Evolutionary conservation across 2,888 invertebrate species (phyloP).

Genomic region (Agonopterix alstromeriana): DNA sequence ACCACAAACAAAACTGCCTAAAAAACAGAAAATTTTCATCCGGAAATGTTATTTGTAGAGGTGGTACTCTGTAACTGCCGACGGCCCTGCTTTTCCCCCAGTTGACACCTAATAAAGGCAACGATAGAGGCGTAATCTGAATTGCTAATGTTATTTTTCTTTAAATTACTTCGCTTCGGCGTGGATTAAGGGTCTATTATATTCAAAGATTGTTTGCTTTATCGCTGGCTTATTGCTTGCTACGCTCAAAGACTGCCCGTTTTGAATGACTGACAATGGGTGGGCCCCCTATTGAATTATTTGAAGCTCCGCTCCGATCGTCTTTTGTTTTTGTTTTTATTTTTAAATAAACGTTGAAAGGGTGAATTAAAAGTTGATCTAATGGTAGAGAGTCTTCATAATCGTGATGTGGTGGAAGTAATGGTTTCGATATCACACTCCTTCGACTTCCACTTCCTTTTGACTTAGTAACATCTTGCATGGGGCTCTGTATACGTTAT

Average conservation of each 20-base stretch:
- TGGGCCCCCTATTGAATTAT: not conserved
- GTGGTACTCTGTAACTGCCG: not conserved
- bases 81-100: constrained; percentile 31
- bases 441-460: no score
- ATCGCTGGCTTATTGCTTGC: constrained; percentile 38
- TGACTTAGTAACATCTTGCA: no score
- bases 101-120: constrained; percentile 69
- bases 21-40: no score
- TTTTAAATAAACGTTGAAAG: not conserved
- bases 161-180: constrained; percentile 62
- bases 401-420: no score
- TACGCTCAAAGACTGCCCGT: constrained; percentile 19
- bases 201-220: constrained; percentile 57
- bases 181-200: constrained; percentile 62
- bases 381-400: no score
- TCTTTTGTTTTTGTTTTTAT: constrained; percentile 1
- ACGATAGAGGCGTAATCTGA: constrained; percentile 61
- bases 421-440: no score
- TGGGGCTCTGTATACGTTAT: no score
- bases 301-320: not conserved
- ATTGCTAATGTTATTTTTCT: constrained; percentile 76
- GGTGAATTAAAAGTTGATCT: no score
- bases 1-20: no score
- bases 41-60: not conserved
- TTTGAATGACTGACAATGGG: constrained; percentile 11